Conservation (phyloP, 2,113 vertebrate species). For the Tetrao urogallus region DNA sequence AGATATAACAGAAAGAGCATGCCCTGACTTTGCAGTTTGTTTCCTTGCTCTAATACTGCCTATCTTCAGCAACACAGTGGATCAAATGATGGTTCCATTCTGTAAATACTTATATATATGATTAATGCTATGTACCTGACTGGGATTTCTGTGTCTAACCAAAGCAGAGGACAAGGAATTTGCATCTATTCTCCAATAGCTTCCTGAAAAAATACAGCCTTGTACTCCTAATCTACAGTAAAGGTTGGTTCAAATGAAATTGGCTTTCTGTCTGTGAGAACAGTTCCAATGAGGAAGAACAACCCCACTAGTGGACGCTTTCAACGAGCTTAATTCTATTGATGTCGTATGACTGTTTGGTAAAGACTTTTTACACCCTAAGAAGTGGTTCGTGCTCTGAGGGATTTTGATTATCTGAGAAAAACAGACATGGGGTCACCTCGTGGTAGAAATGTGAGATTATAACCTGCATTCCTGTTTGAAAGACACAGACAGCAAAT, state of each 20-base stretch:
- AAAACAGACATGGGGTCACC: neutral
- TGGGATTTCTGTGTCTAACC: neutral
- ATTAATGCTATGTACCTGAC: neutral
- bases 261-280: neutral
- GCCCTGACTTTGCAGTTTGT: neutral
- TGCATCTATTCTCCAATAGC: neutral
- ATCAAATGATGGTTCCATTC: neutral
- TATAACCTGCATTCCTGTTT: neutral
- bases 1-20: neutral
- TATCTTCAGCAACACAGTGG: neutral
- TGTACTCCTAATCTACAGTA: neutral
- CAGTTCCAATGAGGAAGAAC: neutral
- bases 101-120: neutral
- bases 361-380: slow-evolving; percentile 16
- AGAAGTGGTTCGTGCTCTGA: neutral
- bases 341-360: neutral
- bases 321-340: slow-evolving; percentile 9
- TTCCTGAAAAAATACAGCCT: neutral
- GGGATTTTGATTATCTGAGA: neutral
- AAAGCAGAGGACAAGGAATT: neutral
- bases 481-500: neutral
- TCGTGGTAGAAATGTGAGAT: neutral
- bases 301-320: neutral
- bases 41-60: neutral
- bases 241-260: slow-evolving; percentile 2